Percentiles rank a stretch among this genome's conserved stretches.
phyloP scores from a whole-genome alignment of 2,797 vertebrate genomes.

The Threskiornis aethiopicus region DNA sequence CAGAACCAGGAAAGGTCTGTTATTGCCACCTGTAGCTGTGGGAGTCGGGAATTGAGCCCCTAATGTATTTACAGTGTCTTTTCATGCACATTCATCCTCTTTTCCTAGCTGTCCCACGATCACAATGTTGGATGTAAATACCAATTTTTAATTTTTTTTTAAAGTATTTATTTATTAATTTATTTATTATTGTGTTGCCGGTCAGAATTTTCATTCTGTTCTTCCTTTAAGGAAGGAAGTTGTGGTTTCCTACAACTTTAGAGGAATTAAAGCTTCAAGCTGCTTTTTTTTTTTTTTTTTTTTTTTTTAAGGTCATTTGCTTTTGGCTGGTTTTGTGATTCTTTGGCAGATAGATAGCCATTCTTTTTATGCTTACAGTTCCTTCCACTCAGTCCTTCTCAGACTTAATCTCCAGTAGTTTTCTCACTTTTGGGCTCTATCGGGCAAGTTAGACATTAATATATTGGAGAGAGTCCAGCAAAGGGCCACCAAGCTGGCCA shows the following conservation, averaged over 20 bases:
- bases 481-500: not conserved
- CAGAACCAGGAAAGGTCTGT: not conserved
- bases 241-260: not conserved
- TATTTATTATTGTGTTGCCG: not conserved
- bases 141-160: fast-evolving
- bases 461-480: not conserved
- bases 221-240: not conserved
- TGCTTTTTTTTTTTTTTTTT: not conserved
- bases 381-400: not conserved
- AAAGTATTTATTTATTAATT: not conserved
- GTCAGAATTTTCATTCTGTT: not conserved
- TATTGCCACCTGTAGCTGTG: not conserved
- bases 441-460: not conserved
- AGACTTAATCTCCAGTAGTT: not conserved
- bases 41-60: not conserved
- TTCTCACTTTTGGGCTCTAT: not conserved
- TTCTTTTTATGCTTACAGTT: not conserved
- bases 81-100: not conserved
- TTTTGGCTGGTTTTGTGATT: not conserved
- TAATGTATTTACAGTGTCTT: not conserved
- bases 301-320: fast-evolving
- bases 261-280: not conserved
- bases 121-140: not conserved
- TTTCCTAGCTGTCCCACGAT: not conserved
- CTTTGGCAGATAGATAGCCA: not conserved